phyloP scores from a whole-genome alignment of 2,888 invertebrate genomes.

The Meteorus colon region DNA sequence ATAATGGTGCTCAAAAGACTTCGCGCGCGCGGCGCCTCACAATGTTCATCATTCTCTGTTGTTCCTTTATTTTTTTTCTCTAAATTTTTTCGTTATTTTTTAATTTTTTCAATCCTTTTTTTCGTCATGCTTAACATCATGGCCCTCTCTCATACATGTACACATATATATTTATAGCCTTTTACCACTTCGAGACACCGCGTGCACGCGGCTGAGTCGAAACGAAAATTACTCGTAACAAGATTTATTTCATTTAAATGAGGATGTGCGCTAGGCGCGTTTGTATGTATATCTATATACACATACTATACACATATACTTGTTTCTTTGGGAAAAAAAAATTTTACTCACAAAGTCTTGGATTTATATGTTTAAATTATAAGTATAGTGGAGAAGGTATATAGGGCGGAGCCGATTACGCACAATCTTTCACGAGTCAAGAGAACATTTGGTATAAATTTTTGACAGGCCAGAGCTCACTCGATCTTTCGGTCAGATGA shows the following conservation, averaged over 20 bases:
- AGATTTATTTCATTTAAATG: conserved; percentile 71
- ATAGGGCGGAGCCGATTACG: neutral
- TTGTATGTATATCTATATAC: conserved; percentile 46
- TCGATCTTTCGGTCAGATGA: conserved; percentile 14
- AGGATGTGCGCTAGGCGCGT: conserved; percentile 66
- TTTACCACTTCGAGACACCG: conserved; percentile 47
- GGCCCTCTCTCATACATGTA: conserved; percentile 28
- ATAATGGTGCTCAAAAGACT: conserved; percentile 19
- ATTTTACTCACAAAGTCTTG: neutral
- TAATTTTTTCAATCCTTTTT: conserved; percentile 22
- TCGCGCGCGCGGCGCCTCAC: conserved; percentile 35
- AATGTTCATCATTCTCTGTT: conserved; percentile 39
- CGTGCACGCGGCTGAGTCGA: conserved; percentile 45
- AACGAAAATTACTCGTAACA: conserved; percentile 68
- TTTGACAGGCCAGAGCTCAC: conserved; percentile 20
- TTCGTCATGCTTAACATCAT: conserved; percentile 25
- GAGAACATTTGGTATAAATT: conserved; percentile 43
- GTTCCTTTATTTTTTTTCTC: conserved; percentile 13
- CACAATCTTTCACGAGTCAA: conserved; percentile 15
- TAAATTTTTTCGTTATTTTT: conserved; percentile 11
- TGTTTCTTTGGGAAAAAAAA: neutral
- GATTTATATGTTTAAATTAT: conserved; percentile 14
- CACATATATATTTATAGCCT: neutral
- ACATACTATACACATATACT: neutral
- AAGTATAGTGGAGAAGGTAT: neutral